Percentiles rank a stretch among this genome's conserved stretches.
Conservation (phyloP, 2,888 invertebrate species). For the Aromia moschata region DNA sequence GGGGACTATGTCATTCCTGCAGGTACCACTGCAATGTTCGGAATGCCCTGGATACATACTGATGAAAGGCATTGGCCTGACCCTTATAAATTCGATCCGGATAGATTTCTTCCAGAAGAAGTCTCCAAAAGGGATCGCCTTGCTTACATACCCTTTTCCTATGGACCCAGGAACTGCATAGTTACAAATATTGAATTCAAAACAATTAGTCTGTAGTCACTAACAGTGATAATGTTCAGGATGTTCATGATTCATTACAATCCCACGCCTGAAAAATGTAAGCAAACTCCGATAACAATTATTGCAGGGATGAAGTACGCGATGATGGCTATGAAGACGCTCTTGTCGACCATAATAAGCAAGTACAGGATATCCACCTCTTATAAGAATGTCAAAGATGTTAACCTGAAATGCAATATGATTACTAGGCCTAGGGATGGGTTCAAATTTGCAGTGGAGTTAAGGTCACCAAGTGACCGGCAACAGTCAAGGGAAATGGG, state of each 20-base stretch:
- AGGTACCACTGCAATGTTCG: conserved; percentile 42
- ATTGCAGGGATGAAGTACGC: conserved; percentile 48
- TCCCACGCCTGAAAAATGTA: no score
- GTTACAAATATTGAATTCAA: no score
- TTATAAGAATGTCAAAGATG: conserved; percentile 47
- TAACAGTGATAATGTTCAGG: no score
- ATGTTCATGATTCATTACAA: no score
- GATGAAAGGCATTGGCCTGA: conserved; percentile 68
- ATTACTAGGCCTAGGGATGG: conserved; percentile 50
- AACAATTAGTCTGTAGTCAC: no score
- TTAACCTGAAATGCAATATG: conserved; percentile 47
- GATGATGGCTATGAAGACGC: conserved; percentile 47
- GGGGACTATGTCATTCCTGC: conserved; percentile 40
- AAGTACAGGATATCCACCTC: conserved; percentile 45
- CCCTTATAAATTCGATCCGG: conserved; percentile 68
- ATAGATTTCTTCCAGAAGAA: conserved; percentile 68
- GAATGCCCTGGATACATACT: conserved; percentile 49
- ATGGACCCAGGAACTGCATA: conserved; percentile 47
- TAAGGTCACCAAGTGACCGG: no score
- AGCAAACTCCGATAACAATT: no score
- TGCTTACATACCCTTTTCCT: conserved; percentile 43
- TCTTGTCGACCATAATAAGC: conserved; percentile 42
- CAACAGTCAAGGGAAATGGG: background rate
- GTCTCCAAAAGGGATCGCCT: conserved; percentile 48
- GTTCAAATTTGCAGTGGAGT: conserved; percentile 46